Evolutionary conservation across 2,888 invertebrate genomes (phyloP), one percentile per base, ranked within the genome.

Genomic region (Dryocosmus kuriphilus): DNA sequence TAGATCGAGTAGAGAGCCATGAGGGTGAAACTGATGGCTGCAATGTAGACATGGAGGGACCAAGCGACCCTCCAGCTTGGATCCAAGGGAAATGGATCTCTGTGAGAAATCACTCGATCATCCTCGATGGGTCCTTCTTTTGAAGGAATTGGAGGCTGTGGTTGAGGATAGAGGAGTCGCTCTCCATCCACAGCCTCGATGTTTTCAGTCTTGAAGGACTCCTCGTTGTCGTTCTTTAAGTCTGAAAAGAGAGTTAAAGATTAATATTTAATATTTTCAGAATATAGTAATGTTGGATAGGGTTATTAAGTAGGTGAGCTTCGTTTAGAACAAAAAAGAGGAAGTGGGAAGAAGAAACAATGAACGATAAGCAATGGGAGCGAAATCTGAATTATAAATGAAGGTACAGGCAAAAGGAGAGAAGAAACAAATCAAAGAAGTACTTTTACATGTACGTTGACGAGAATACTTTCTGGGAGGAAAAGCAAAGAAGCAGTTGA

Each of bases 1-100:
- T 97, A 95, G 79, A 97, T 95, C 30, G 97, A 97, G 89, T 96
- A 97, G 0, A 97, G 94, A 0, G 97, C 97, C 86, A 98, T 92
- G 16, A 97, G 93, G 0, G 96, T 95, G 90, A 98, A 98, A 88
- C 97, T 94, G 22, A 96, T 95, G 1, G 97, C 98, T 0, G 96
- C 96, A 60, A 97, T 92, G 92, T 98, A 98, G 7, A 98, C 96
- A 90, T 98, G 98, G 11, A 98, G 94, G 87, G 97, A 96, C 98
- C 98, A 98, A 1, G 97, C 97, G 83, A 97, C 95, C 0, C 96
- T 94, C 95, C 97, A 96, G 0, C 96, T 95, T 0, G 93, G 93
- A 1, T 94, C 93, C 19, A 89, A 79, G 9, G 90, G 88, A 84
- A 90, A 89, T n/a, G 87, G 86, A 1, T 93, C 92, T 24, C 93